Evolutionary conservation across 64 coral and sea anemone genomes (phyloP).

Genomic region (Dendronephthya gigantea): DNA sequence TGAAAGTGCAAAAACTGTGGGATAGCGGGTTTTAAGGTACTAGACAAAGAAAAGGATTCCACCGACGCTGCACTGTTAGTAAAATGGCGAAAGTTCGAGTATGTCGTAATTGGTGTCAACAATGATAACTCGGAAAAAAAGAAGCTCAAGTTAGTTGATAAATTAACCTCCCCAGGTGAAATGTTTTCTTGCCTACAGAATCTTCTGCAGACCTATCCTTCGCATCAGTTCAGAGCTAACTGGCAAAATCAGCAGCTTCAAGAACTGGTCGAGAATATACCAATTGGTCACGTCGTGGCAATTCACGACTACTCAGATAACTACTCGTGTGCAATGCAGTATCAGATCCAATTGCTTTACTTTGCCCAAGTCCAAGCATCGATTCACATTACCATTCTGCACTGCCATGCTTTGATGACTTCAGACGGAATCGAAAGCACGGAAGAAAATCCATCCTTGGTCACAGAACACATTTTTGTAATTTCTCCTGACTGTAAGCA

Average conservation of each 20-base stretch:
- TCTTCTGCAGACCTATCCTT: not conserved
- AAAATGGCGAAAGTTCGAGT: conserved; percentile 45
- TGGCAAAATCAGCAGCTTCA: too few species aligned
- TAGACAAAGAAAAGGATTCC: not conserved
- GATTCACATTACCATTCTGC: conserved; percentile 28
- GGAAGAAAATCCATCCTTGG: too few species aligned
- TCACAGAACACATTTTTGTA: too few species aligned
- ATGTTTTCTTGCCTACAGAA: not conserved
- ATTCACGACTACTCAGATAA: conserved; percentile 27
- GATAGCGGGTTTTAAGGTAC: conserved; percentile 10
- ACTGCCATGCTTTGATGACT: not conserved
- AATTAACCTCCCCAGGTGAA: not conserved
- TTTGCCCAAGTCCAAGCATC: conserved; percentile 22
- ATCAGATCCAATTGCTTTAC: conserved; percentile 9
- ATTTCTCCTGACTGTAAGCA: too few species aligned
- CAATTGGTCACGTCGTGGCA: too few species aligned
- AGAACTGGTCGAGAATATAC: too few species aligned
- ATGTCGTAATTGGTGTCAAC: conserved; percentile 19
- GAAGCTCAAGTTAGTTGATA: not conserved
- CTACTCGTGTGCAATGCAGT: conserved; percentile 19
- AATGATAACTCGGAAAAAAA: not conserved
- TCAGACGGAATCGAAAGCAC: conserved; percentile 37
- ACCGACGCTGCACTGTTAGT: not conserved
- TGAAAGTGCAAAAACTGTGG: conserved; percentile 34
- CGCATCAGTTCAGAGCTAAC: conserved; percentile 30